Evolutionary conservation across 2,113 vertebrate species (phyloP).

Genomic region (Leptobrachium leishanense): DNA sequence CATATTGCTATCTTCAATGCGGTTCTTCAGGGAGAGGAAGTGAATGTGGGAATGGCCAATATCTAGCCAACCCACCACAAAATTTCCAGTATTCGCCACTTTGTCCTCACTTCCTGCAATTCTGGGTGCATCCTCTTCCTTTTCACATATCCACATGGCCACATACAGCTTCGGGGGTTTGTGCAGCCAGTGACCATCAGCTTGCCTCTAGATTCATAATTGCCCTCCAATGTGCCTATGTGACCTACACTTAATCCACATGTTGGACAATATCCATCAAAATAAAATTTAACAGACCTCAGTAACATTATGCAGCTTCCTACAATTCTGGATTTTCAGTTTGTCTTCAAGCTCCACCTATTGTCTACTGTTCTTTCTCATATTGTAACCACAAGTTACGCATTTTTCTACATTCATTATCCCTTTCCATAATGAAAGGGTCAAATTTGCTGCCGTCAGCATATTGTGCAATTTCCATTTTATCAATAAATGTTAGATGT

Average conservation of each 20-base stretch:
- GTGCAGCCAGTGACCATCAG: neutral
- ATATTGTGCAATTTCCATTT: neutral
- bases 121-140: neutral
- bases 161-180: neutral
- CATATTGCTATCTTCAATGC: too few relatives aligned
- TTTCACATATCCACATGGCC: neutral
- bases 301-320: neutral
- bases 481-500: neutral
- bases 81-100: neutral
- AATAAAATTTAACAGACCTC: neutral
- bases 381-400: neutral
- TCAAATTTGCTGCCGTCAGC: neutral
- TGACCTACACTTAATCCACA: neutral
- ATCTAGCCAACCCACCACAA: neutral
- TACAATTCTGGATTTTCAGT: neutral
- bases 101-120: neutral
- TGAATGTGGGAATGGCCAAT: neutral
- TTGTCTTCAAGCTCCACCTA: too few relatives aligned
- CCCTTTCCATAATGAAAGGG: neutral
- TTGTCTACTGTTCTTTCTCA: neutral
- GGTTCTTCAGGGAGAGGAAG: neutral
- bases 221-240: neutral
- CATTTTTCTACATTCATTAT: neutral
- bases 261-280: neutral
- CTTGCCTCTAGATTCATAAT: neutral